Conservation (phyloP, 2,888 invertebrate genomes). For the Melolontha melolontha region DNA sequence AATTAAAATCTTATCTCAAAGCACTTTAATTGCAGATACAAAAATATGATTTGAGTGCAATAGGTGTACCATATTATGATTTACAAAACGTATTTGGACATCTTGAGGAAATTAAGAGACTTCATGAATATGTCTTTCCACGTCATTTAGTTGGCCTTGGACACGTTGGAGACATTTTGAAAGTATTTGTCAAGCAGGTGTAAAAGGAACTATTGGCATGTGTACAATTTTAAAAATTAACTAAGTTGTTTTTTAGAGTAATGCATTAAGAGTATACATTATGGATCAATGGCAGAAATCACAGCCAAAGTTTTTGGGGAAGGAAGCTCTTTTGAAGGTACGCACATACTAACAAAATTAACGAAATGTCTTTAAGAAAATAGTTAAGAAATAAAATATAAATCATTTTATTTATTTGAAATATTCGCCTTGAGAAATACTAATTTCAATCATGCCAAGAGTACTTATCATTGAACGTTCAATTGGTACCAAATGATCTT, state of each 20-base stretch:
- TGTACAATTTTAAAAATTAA: background rate
- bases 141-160: background rate
- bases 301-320: slow-evolving; percentile 32
- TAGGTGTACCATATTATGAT: slow-evolving; percentile 32
- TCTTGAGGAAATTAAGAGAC: slow-evolving; percentile 32
- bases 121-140: slow-evolving; percentile 34
- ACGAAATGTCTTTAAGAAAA: too few relatives aligned
- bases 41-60: slow-evolving; percentile 7
- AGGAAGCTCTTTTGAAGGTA: slow-evolving; percentile 36
- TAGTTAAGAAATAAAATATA: too few relatives aligned
- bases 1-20: background rate
- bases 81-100: slow-evolving; percentile 39
- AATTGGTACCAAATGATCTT: too few relatives aligned
- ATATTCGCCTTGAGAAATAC: too few relatives aligned
- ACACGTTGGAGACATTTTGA: slow-evolving; percentile 32
- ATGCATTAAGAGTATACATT: slow-evolving; percentile 39
- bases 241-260: slow-evolving; percentile 17
- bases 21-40: slow-evolving; percentile 12
- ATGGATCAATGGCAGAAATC: slow-evolving; percentile 42
- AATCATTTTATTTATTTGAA: too few relatives aligned
- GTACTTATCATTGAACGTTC: too few relatives aligned
- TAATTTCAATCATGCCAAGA: too few relatives aligned
- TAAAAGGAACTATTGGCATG: slow-evolving; percentile 11
- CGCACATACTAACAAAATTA: too few relatives aligned
- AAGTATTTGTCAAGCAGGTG: slow-evolving; percentile 24